Base-by-base conservation (phyloP, 2,113 vertebrate species). In the zebrafish (Danio rerio) region DNA sequence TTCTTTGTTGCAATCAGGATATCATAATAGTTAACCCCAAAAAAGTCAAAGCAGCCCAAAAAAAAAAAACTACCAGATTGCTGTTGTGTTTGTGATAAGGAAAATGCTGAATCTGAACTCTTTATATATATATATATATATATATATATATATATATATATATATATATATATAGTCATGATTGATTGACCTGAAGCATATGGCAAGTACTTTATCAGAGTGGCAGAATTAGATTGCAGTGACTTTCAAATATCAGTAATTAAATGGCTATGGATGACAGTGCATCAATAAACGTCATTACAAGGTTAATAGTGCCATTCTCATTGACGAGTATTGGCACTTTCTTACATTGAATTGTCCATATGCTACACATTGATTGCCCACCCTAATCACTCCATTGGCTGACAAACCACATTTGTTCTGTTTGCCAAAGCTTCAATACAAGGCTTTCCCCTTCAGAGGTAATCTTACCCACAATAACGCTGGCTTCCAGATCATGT, bases 361-460 rank as follows among this genome's bases (percentile, higher is more conserved):
- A 6, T 52, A 52, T 71, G 69, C 58, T 76, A 42, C 59, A 56
- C 18, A 10, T 59, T 61, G 56, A 18, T 13, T 4, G 4, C 45
- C 59, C 15, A 9, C 21, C 9, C 52, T 31, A 61, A 31, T 45
- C 11, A 56, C 61, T 56, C 11, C 16, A 15, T 16, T 50, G 45
- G 11, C 45, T 61, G 65, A 78, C 68, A 58, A 42, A 42, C 40
- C 7, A 50, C 20, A 50, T 56, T 75, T 83, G 73, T 50, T 73
- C 21, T 53, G 52, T 59, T 80, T 20, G 7, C 58, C 13, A 11
- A 15, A 53, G 9, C 59, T 53, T 53, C 15, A 15, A 12, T 42
- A 52, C 31, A 40, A 31, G 47, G 61, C 45, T 42, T 63, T 9
- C 6, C 13, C 9, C 42, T 47, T 59, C n/a, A 9, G 58, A 77